Evolutionary conservation across 2,888 invertebrate species (phyloP), one percentile per base, ranked within the genome.

Genomic region (Polymixis flavicincta): DNA sequence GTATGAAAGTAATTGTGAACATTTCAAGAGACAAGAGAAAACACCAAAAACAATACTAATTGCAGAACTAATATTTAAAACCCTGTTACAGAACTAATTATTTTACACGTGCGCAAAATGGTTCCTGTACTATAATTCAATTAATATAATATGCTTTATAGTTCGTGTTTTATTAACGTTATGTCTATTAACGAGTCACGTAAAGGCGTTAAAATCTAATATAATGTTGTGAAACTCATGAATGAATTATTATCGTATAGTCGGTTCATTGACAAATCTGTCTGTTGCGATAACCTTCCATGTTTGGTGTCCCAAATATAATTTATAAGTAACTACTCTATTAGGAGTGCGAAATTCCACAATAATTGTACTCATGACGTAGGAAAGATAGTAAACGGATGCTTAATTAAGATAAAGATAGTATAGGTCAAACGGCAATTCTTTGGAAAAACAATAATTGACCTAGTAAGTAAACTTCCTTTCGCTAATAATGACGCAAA

Each of bases 231-330:
- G 79, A 80, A 81, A 83, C 81, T 86, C 68, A 79, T 89, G 87
- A 89, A 88, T 87, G 81, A 87, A 85, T 78, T 88, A 86, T 87
- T 82, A n/a, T n/a, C n/a, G 74, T 78, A 71, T 48, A 57, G 71
- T 70, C 45, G 59, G 84, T 85, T 86, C 89, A 89, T 84, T 89
- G 81, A 85, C 83, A 86, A 87, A 89, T 88, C 82, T 80, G 54
- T 86, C 75, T 75, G 54, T 61, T 72, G 67, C 75, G 86, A 84
- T 87, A 88, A 89, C 88, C 90, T 88, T 80, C 65, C 74, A 63
- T 73, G 68, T 82, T 85, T 72, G 37, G 60, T 79, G 82, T 60
- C 75, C 81, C 64, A 69, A 48, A 80, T 76, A 74, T n/a, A 37
- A 57, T 52, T 65, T 42, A 57, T 32, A 48, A 69, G 25, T 59